phyloP scores from a whole-genome alignment of 2,797 vertebrate genomes.

The Poecilia wingei region DNA sequence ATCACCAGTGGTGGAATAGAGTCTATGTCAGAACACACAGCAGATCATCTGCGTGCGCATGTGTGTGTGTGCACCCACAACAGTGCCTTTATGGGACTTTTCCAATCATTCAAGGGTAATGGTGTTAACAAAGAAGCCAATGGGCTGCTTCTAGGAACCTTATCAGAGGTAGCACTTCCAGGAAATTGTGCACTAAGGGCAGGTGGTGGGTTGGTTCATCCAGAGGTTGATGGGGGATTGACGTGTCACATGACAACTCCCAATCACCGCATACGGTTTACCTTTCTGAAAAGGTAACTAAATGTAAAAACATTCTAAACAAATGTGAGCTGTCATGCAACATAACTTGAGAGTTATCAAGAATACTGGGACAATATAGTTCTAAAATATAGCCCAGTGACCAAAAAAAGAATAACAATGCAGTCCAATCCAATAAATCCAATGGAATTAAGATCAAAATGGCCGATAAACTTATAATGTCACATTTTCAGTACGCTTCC shows the following conservation, averaged over 20 bases:
- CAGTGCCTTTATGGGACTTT: conserved; percentile 52
- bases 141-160: conserved; percentile 73
- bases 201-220: conserved; percentile 61
- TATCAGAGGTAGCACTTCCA: conserved; percentile 70
- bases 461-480: not conserved
- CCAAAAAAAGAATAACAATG: not conserved
- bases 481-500: not conserved
- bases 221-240: conserved; percentile 56
- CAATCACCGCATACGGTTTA: conserved; percentile 19
- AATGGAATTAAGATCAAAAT: not conserved
- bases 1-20: conserved; percentile 73
- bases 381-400: not conserved
- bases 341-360: conserved; percentile 26
- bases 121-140: conserved; percentile 69
- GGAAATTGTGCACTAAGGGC: conserved; percentile 66
- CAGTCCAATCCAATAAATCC: not conserved
- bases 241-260: conserved; percentile 34
- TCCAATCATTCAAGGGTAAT: conserved; percentile 73
- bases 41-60: conserved; percentile 33
- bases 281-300: conserved; percentile 14
- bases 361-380: not conserved
- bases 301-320: conserved; percentile 10
- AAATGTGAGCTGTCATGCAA: conserved; percentile 22
- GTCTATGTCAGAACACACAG: conserved; percentile 68
- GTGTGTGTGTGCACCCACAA: conserved; percentile 6